A percentile compares a stretch with the other conserved stretches of the same genome.
Evolutionary conservation across 2,113 vertebrate genomes (phyloP).

Genomic region (Oreochromis aureus): DNA sequence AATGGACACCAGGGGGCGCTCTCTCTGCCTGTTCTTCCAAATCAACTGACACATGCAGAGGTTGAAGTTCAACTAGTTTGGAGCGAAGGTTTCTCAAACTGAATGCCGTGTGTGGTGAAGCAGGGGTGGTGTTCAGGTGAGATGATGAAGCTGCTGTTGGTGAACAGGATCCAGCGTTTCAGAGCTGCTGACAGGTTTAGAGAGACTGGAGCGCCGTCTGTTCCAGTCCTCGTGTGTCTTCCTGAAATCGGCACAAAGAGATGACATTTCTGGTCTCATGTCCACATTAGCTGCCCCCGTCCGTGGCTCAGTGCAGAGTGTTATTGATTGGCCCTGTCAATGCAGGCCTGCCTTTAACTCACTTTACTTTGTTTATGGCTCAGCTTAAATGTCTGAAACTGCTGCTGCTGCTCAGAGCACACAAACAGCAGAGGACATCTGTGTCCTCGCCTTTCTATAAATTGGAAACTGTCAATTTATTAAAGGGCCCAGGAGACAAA

Average conservation of each 20-base stretch:
- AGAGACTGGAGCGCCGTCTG: neutral
- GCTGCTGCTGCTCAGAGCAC: neutral
- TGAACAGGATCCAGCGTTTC: neutral
- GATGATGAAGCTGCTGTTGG: neutral
- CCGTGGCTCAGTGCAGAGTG: neutral
- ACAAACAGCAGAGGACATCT: neutral
- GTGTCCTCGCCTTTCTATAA: neutral
- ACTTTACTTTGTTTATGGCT: constrained; percentile 13
- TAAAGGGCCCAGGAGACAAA: neutral
- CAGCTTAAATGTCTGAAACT: neutral
- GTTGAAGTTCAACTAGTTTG: neutral
- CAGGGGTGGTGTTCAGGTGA: neutral
- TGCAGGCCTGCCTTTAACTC: constrained; percentile 3
- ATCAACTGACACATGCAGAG: neutral
- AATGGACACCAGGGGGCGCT: neutral
- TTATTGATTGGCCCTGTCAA: constrained; percentile 20
- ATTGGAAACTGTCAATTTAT: neutral
- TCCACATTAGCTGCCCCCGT: neutral
- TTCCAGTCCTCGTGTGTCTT: neutral
- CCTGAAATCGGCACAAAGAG: neutral
- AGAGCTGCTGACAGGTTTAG: neutral
- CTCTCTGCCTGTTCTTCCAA: neutral
- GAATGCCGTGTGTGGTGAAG: neutral
- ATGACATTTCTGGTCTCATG: neutral
- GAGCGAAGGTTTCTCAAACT: neutral